Conservation (phyloP, 2,888 invertebrate genomes). For the Tryphoninae sp. region DNA sequence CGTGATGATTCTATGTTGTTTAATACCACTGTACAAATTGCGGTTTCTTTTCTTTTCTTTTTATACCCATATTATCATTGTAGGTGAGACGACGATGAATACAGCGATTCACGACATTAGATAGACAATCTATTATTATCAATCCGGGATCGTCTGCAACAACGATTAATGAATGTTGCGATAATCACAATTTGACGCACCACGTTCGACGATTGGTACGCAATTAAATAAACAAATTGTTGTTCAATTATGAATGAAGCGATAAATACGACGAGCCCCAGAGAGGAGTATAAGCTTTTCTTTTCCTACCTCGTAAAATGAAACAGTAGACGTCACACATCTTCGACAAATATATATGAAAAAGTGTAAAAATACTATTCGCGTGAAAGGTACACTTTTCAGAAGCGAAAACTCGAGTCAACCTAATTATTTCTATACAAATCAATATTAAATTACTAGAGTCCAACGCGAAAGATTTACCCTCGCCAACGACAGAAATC, state of each 20-base stretch:
- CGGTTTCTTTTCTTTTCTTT: conserved; percentile 5
- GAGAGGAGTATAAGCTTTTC: conserved; percentile 17
- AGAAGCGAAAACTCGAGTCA: neutral
- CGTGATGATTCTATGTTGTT: conserved; percentile 25
- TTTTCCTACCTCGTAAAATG: conserved; percentile 12
- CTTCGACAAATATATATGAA: conserved; percentile 14
- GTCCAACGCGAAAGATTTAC: conserved; percentile 24
- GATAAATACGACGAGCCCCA: conserved; percentile 14
- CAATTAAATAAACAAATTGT: conserved; percentile 25
- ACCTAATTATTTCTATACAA: conserved; percentile 11
- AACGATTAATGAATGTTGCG: neutral
- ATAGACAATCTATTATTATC: conserved; percentile 20
- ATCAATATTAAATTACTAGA: conserved; percentile 34
- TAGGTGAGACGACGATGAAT: conserved; percentile 42
- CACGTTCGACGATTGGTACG: conserved; percentile 7
- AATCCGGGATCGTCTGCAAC: neutral
- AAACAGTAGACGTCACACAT: conserved; percentile 14
- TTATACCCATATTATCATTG: conserved; percentile 37
- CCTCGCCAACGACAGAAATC: neutral
- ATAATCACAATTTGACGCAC: neutral
- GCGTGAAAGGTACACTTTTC: neutral
- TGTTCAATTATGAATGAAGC: conserved; percentile 14
- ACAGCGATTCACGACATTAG: conserved; percentile 46
- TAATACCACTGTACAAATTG: conserved; percentile 35
- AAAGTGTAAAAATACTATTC: conserved; percentile 52